phyloP scores from a whole-genome alignment of 2,888 invertebrate species.

The Zhengitettix transpicula region DNA sequence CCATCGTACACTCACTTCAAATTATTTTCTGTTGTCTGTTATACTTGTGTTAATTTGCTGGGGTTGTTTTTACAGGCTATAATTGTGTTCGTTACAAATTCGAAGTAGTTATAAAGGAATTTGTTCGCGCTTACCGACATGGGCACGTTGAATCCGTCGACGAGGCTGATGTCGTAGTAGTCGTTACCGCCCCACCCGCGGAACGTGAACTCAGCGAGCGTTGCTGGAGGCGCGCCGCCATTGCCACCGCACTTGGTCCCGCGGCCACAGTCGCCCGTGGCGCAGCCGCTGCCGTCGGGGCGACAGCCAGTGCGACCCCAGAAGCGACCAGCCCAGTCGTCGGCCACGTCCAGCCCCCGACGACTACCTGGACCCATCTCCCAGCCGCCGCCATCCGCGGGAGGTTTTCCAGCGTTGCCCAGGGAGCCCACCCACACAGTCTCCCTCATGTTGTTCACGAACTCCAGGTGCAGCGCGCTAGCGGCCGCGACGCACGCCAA shows the following conservation, averaged over 20 bases:
- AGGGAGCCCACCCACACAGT: constrained; percentile 7
- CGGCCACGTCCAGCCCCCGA: constrained; percentile 13
- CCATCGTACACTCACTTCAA: no score
- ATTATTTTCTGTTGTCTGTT: no score
- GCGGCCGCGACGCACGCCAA: neutral
- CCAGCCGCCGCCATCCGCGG: constrained; percentile 3
- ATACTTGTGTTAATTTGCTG: no score
- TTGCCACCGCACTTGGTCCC: constrained; percentile 25
- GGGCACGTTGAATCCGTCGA: constrained; percentile 31
- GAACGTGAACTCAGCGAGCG: constrained; percentile 28
- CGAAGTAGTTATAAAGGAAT: no score
- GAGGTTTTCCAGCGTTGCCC: constrained; percentile 2
- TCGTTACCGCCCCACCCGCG: constrained; percentile 23
- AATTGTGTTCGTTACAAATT: no score
- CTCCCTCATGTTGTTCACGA: constrained; percentile 1
- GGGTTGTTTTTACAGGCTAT: no score
- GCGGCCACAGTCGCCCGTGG: constrained; percentile 27
- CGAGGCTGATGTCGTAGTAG: constrained; percentile 31
- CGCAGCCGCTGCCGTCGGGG: constrained; percentile 16
- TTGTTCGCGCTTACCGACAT: constrained; percentile 20
- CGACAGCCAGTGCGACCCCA: constrained; percentile 29
- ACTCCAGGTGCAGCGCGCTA: neutral
- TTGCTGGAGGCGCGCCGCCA: constrained; percentile 27
- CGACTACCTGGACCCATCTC: neutral
- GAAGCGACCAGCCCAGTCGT: constrained; percentile 26